A percentile compares a stretch with the other conserved stretches of the same genome.
These are phyloP conservation scores for Mythimna loreyi DNA, from an alignment of 2,888 invertebrate species.

Conservation along the genomic window DNA sequence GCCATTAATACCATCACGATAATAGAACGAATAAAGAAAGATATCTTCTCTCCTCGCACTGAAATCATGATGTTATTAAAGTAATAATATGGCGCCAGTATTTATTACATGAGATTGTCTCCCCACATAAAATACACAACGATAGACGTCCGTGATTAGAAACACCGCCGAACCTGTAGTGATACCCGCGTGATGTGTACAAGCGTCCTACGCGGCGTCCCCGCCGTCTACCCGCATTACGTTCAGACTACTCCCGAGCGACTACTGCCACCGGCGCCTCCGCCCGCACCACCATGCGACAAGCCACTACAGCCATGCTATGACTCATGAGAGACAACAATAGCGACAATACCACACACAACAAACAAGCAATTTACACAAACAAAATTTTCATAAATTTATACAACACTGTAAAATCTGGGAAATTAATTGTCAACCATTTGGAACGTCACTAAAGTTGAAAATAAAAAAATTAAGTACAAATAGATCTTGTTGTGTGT, in stretches of 20 bases:
- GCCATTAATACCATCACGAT: not conserved
- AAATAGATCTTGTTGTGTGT: not conserved
- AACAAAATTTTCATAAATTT: not conserved
- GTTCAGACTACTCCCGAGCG: not conserved
- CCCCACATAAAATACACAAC: not conserved
- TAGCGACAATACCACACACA: constrained; percentile 11
- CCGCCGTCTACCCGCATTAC: not conserved
- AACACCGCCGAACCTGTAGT: not conserved
- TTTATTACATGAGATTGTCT: not conserved
- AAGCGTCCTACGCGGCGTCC: not conserved
- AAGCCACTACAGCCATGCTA: constrained; percentile 29
- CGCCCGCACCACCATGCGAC: constrained; percentile 16
- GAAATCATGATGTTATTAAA: not conserved
- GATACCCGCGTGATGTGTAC: not conserved
- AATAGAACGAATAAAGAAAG: not conserved
- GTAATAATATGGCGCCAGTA: not conserved
- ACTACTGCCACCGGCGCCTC: constrained; percentile 11
- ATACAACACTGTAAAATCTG: not conserved
- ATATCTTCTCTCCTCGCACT: not conserved
- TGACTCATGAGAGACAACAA: constrained; percentile 19
- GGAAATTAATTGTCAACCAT: not conserved
- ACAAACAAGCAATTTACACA: constrained; percentile 12
- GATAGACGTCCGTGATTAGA: not conserved
- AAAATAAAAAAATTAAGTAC: not conserved
- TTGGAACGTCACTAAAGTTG: not conserved